Conservation (phyloP, 2,113 vertebrate genomes). For the Nibea coibor region DNA sequence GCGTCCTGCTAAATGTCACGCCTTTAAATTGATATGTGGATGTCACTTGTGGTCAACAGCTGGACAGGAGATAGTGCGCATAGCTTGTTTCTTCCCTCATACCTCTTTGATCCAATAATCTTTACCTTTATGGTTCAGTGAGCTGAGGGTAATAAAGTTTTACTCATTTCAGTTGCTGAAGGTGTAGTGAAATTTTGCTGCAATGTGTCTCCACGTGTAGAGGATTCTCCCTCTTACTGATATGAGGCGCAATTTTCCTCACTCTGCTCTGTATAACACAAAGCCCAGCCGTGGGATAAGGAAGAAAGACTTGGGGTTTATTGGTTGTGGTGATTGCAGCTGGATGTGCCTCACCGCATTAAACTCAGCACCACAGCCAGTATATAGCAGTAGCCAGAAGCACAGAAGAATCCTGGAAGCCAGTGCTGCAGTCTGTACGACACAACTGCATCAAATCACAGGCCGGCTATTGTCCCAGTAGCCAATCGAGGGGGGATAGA, state of each 20-base stretch:
- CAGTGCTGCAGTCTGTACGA: constrained; percentile 71
- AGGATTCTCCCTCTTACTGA: constrained; percentile 17
- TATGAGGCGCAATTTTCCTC: constrained; percentile 6
- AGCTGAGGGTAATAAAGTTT: constrained; percentile 33
- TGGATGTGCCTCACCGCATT: constrained; percentile 72
- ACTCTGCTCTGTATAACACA: constrained; percentile 11
- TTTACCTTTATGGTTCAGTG: constrained; percentile 27
- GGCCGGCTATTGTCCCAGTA: constrained; percentile 57
- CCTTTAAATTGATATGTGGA: constrained; percentile 41
- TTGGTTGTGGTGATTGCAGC: constrained; percentile 72
- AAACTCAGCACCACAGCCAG: constrained; percentile 70
- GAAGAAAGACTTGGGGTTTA: constrained; percentile 53
- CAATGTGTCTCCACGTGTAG: constrained; percentile 34
- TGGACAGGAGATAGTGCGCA: neutral
- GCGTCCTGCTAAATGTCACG: constrained; percentile 57
- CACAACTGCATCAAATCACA: constrained; percentile 72
- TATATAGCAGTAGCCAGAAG: constrained; percentile 58
- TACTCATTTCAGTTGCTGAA: constrained; percentile 30
- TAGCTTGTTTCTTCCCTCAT: neutral
- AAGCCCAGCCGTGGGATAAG: constrained; percentile 13
- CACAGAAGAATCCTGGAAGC: constrained; percentile 66
- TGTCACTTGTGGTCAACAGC: constrained; percentile 54
- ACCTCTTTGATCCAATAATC: constrained; percentile 25
- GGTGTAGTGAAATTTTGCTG: constrained; percentile 34
- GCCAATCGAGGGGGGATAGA: constrained; percentile 25